These are phyloP conservation scores for Bryconaethiops microstoma DNA, from an alignment of 2,797 vertebrate genomes.

Conservation along the genomic window DNA sequence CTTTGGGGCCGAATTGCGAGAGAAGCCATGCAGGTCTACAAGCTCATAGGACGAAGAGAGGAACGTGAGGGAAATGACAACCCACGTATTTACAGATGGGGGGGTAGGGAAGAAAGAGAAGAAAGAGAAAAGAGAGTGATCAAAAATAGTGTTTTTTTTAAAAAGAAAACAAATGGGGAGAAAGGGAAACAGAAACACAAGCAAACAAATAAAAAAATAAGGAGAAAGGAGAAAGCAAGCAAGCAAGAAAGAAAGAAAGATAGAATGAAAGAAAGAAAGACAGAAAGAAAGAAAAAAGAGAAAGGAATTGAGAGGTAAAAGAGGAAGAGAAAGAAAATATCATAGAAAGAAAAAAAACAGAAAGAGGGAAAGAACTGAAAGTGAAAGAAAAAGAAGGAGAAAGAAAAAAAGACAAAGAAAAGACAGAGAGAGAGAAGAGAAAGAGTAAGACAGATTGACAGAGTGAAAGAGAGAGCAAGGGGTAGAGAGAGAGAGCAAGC, in stretches of 20 bases:
- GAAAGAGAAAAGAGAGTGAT: too few species aligned
- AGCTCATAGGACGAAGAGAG: slow-evolving; percentile 8
- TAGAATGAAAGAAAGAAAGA: slow-evolving; percentile 33
- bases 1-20: slow-evolving; percentile 33
- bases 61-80: slow-evolving; percentile 60
- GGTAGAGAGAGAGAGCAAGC: slow-evolving; percentile 37
- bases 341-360: too few species aligned
- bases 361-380: too few species aligned
- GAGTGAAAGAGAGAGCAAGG: too few species aligned
- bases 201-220: too few species aligned
- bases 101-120: too few species aligned
- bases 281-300: neutral
- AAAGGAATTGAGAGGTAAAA: slow-evolving; percentile 59
- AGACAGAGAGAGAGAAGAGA: too few species aligned
- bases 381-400: too few species aligned
- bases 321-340: slow-evolving; percentile 61
- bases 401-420: too few species aligned
- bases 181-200: too few species aligned
- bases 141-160: too few species aligned
- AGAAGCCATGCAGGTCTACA: slow-evolving; percentile 57
- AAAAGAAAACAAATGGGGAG: too few species aligned
- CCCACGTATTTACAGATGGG: slow-evolving; percentile 55
- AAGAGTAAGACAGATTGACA: neutral
- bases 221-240: slow-evolving; percentile 47
- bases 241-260: slow-evolving; percentile 20